Percentiles rank a stretch among this genome's conserved stretches.
These are phyloP conservation scores for Apostichopus leukothele DNA, from an alignment of 53 echinoderm and acorn worm genomes.

Conservation along the genomic window DNA sequence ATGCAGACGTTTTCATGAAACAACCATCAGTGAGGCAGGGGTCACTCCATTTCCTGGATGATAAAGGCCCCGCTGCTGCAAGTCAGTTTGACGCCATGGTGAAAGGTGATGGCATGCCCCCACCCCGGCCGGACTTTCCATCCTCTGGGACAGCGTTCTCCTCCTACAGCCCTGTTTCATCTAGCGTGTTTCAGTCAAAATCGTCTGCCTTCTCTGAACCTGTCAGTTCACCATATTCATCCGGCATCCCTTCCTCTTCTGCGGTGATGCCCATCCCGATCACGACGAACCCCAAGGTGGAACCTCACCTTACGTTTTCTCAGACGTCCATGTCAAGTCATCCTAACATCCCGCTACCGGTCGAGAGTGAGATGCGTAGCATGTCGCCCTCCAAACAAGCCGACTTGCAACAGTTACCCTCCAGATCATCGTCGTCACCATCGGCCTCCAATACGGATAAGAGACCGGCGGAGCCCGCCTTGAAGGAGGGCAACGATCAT, in stretches of 20 bases:
- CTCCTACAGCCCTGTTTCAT: conserved; percentile 17
- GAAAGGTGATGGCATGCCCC: not conserved
- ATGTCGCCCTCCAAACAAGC: conserved; percentile 1
- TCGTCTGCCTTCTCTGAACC: conserved; percentile 40
- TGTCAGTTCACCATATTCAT: not conserved
- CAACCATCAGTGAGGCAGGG: not conserved
- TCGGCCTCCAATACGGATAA: not conserved
- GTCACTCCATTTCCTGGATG: conserved; percentile 8
- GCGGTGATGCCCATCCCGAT: conserved; percentile 8
- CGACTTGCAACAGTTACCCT: not conserved
- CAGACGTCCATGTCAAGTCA: conserved; percentile 1
- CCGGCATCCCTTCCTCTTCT: conserved; percentile 21
- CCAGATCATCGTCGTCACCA: not conserved
- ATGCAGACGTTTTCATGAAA: conserved; percentile 17
- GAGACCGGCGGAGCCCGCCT: not conserved
- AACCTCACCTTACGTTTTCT: conserved; percentile 25
- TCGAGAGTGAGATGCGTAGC: conserved; percentile 7
- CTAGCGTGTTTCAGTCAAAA: conserved; percentile 30
- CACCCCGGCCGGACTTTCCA: not conserved
- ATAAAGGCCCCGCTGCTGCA: conserved; percentile 9
- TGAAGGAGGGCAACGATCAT: not conserved
- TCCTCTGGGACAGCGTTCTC: conserved; percentile 3
- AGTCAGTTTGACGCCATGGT: conserved; percentile 31
- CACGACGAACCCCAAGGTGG: conserved; percentile 25
- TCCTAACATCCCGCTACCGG: conserved; percentile 2